These are phyloP conservation scores for Anguilla pacifica DNA, from an alignment of 2,797 vertebrate genomes.

Conservation along the genomic window DNA sequence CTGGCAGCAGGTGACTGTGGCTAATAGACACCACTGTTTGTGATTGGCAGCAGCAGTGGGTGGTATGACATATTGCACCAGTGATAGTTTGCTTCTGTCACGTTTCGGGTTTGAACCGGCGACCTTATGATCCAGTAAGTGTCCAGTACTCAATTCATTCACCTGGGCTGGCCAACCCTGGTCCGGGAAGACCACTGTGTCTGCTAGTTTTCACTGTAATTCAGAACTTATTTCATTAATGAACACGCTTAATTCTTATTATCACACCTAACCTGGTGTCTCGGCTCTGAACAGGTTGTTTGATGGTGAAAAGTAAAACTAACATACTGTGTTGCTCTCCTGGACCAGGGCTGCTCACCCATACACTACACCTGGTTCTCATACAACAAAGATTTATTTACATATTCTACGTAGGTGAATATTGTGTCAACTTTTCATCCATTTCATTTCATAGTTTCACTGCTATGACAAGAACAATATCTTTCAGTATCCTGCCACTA, in stretches of 20 bases:
- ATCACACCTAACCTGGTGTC: neutral
- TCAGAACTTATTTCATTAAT: neutral
- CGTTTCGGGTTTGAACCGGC: neutral
- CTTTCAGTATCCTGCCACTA: conserved; percentile 55
- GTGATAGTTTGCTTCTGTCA: neutral
- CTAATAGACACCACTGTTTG: neutral
- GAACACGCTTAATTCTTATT: neutral
- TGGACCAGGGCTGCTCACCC: neutral
- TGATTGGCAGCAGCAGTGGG: neutral
- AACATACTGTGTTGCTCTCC: neutral
- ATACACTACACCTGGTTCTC: neutral
- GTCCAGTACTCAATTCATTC: neutral
- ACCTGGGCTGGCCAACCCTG: neutral
- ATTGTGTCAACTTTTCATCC: neutral
- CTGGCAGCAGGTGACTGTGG: neutral
- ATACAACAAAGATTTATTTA: neutral
- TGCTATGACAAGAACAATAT: conserved; percentile 48
- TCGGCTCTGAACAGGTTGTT: too few species aligned
- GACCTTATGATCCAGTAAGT: neutral
- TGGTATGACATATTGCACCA: neutral
- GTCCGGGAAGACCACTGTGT: neutral
- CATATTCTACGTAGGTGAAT: neutral
- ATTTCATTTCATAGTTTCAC: neutral
- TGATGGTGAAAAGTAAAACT: neutral
- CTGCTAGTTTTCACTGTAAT: neutral